Evolutionary conservation across 2,113 vertebrate species (phyloP).

Genomic region (Rhinoptilus africanus): DNA sequence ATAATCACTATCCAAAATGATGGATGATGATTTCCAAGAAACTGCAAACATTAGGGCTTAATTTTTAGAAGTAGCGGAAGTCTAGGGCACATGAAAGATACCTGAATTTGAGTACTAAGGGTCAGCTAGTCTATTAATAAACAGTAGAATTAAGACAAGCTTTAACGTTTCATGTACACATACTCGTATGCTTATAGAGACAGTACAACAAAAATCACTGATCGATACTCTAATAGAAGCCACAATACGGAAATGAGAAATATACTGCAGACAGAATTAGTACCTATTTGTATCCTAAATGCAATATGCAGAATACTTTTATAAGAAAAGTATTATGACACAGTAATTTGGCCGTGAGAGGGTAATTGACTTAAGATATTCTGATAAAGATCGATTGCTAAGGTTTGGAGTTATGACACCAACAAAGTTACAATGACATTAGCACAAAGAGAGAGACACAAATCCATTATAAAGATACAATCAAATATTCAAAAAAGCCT

Average conservation of each 20-base stretch:
- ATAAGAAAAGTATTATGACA: slow-evolving; percentile 54
- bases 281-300: slow-evolving; percentile 43
- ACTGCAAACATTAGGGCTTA: neutral
- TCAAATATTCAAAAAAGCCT: slow-evolving; percentile 97
- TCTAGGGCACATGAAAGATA: neutral
- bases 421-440: slow-evolving; percentile 88
- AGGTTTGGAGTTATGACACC: slow-evolving; percentile 84
- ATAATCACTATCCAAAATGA: neutral
- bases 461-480: slow-evolving; percentile 93
- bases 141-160: neutral
- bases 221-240: neutral
- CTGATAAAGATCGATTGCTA: slow-evolving; percentile 91
- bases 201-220: neutral
- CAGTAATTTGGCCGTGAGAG: slow-evolving; percentile 66
- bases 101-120: neutral
- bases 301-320: slow-evolving; percentile 6
- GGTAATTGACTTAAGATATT: slow-evolving; percentile 86
- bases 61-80: slow-evolving; percentile 16
- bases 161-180: neutral
- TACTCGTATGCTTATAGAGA: neutral
- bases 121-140: neutral
- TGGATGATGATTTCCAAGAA: neutral
- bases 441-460: slow-evolving; percentile 86
- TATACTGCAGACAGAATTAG: slow-evolving; percentile 18
- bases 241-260: slow-evolving; percentile 14